Evolutionary conservation across 37 sponge, comb jelly and placozoan species (phyloP).

Genomic region (Cladorhizidae sp.): DNA sequence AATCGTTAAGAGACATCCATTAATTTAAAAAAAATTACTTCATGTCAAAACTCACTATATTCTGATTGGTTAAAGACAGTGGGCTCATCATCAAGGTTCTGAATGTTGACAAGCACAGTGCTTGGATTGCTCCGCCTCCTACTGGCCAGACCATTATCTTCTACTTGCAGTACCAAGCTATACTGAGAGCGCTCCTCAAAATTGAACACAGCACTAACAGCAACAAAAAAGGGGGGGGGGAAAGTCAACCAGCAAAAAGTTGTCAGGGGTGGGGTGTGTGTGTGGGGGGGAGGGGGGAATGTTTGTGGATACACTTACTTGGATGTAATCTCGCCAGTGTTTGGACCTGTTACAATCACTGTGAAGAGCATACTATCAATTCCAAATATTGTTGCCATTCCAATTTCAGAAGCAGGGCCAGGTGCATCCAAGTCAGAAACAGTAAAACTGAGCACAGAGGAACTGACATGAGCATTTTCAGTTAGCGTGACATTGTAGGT

Average conservation of each 20-base stretch:
- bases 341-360: conserved; percentile 25
- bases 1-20: neutral
- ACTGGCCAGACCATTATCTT: conserved; percentile 36
- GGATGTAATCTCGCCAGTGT: conserved; percentile 31
- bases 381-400: conserved; percentile 17
- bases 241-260: no score
- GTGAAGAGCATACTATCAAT: conserved; percentile 31
- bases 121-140: conserved; percentile 19
- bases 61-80: conserved; percentile 36
- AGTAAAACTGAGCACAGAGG: conserved; percentile 31
- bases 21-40: neutral
- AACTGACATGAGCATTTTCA: conserved; percentile 34
- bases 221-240: neutral
- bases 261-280: no score
- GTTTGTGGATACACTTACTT: conserved; percentile 21
- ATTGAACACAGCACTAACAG: conserved; percentile 31
- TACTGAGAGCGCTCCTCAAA: conserved; percentile 20
- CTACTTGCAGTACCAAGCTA: conserved; percentile 18
- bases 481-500: conserved; percentile 34
- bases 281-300: neutral
- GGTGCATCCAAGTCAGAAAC: conserved; percentile 54
- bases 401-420: conserved; percentile 44
- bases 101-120: conserved; percentile 20
- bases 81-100: conserved; percentile 49
- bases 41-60: conserved; percentile 51